Evolutionary conservation across 2,888 invertebrate genomes (phyloP).

Genomic region (Drosophila planitibia): DNA sequence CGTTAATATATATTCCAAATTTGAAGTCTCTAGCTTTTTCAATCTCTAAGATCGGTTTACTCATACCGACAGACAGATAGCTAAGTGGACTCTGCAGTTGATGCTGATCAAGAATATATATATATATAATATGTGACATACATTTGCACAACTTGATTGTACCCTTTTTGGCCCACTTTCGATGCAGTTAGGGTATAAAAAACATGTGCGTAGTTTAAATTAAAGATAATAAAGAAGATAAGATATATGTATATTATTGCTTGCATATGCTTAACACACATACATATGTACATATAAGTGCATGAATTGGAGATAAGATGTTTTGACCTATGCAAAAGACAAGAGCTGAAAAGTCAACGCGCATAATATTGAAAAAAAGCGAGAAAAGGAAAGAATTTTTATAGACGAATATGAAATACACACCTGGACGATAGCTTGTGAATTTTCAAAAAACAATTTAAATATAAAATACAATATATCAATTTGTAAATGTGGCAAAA

Average conservation of each 20-base stretch:
- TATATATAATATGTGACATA: not conserved
- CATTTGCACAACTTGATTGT: not conserved
- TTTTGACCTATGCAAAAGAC: not conserved
- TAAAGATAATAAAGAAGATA: not conserved
- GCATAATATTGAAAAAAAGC: not conserved
- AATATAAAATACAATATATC: not conserved
- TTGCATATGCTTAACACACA: not conserved
- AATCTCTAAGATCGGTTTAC: not conserved
- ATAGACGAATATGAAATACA: not conserved
- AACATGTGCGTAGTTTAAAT: not conserved
- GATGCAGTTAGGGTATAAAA: not conserved
- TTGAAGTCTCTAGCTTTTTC: not conserved
- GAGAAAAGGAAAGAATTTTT: not conserved
- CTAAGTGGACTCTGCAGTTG: not conserved
- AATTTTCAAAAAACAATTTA: not conserved
- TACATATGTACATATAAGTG: not conserved
- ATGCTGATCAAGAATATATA: not conserved
- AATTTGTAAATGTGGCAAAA: not conserved
- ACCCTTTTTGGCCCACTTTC: not conserved
- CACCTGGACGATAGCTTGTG: not conserved
- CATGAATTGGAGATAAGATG: not conserved
- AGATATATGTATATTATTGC: not conserved
- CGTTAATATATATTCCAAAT: not conserved
- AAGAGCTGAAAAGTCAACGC: not conserved
- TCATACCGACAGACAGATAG: not conserved